These are phyloP conservation scores for Podarcis siculus DNA, from an alignment of 2,797 vertebrate species.

Conservation along the genomic window DNA sequence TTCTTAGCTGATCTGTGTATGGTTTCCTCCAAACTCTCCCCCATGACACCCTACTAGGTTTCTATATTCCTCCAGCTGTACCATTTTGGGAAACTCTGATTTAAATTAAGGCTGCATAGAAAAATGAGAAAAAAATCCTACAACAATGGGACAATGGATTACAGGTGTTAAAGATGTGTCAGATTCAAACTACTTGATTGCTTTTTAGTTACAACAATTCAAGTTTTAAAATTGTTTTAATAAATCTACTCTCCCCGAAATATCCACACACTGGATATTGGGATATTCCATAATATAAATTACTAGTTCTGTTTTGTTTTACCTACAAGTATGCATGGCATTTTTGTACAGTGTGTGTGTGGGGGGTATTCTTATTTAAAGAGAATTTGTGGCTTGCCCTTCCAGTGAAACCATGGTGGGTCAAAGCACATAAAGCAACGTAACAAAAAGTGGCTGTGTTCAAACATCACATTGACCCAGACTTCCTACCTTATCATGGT, in stretches of 20 bases:
- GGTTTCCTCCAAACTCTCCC: neutral
- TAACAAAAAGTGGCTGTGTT: neutral
- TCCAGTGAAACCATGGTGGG: too few relatives aligned
- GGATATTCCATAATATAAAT: neutral
- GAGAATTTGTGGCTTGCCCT: neutral
- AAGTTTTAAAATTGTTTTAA: neutral
- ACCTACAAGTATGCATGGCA: neutral
- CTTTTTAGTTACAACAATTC: neutral
- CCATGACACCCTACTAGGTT: neutral
- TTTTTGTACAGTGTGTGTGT: neutral
- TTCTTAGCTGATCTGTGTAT: too few relatives aligned
- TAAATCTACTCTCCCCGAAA: neutral
- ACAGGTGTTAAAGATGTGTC: neutral
- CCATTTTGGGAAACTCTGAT: neutral
- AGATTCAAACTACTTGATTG: neutral
- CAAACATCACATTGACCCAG: neutral
- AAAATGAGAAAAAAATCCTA: neutral
- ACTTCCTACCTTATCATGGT: neutral
- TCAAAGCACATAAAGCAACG: neutral
- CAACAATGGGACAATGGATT: neutral
- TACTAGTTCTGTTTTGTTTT: neutral
- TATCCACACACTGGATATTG: neutral
- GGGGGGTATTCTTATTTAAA: neutral
- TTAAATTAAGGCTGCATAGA: neutral
- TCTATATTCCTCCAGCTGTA: neutral